Conservation (phyloP, 1,140 invertebrate genomes). For the Drosophila lini region DNA sequence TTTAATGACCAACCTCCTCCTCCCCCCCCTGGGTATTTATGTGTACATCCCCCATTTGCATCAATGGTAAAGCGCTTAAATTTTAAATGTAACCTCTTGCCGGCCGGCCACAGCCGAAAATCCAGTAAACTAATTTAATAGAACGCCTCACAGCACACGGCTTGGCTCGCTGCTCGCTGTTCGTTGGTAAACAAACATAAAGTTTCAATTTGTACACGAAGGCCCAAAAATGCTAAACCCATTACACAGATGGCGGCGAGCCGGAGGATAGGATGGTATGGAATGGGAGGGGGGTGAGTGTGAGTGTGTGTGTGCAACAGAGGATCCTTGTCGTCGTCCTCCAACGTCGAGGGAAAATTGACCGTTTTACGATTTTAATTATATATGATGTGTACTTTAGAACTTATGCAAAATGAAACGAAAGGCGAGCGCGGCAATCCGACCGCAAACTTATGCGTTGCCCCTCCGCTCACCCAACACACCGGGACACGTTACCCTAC, state of each 20-base stretch:
- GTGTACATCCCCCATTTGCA: slow-evolving; percentile 18
- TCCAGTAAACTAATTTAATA: slow-evolving; percentile 64
- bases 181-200: slow-evolving; percentile 62
- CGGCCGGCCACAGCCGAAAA: slow-evolving; percentile 25
- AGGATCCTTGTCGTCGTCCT: slow-evolving; percentile 24
- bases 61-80: slow-evolving; percentile 22
- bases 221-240: slow-evolving; percentile 59
- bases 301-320: slow-evolving; percentile 8
- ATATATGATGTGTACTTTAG: slow-evolving; percentile 84
- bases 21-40: slow-evolving; percentile 3
- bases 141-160: slow-evolving; percentile 42
- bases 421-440: slow-evolving; percentile 59
- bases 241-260: slow-evolving; percentile 53
- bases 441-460: slow-evolving; percentile 75
- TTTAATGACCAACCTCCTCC: not conserved
- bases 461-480: slow-evolving; percentile 10
- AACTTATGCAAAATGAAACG: slow-evolving; percentile 82
- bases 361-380: slow-evolving; percentile 84
- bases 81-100: slow-evolving; percentile 38
- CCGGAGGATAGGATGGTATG: not conserved
- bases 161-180: slow-evolving; percentile 12
- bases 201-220: slow-evolving; percentile 67
- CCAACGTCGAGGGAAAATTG: slow-evolving; percentile 63
- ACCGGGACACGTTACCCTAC: not conserved
- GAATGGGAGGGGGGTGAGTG: not conserved